A percentile compares a stretch with the other conserved stretches of the same genome.
Evolutionary conservation across 2,113 vertebrate genomes (phyloP).

Genomic region (Notothenia rossii): DNA sequence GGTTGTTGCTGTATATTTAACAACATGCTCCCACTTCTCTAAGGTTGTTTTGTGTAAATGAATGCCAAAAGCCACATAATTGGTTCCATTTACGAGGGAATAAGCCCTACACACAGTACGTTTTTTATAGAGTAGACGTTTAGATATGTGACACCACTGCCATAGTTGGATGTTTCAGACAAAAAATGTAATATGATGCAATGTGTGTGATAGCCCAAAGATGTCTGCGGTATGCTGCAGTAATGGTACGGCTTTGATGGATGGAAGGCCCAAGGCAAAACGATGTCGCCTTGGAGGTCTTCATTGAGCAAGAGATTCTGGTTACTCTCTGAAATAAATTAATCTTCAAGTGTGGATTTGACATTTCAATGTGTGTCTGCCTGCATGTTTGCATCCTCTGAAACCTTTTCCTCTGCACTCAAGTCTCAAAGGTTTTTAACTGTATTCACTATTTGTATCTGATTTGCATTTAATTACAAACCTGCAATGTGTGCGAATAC

Average conservation of each 20-base stretch:
- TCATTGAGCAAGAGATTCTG: constrained; percentile 52
- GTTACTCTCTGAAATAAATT: constrained; percentile 66
- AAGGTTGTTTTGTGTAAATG: constrained; percentile 31
- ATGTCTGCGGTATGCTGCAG: constrained; percentile 51
- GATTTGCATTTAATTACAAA: constrained; percentile 65
- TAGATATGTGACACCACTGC: constrained; percentile 23
- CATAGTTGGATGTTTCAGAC: constrained; percentile 50
- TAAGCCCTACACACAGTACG: constrained; percentile 4
- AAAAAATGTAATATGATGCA: constrained; percentile 64
- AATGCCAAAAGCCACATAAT: constrained; percentile 44
- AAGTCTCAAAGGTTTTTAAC: constrained; percentile 41
- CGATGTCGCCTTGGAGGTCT: constrained; percentile 63
- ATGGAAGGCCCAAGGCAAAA: constrained; percentile 69
- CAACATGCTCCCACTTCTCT: not conserved
- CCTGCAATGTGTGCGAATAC: constrained; percentile 3
- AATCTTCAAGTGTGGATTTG: constrained; percentile 62
- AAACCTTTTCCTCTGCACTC: constrained; percentile 33
- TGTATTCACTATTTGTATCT: constrained; percentile 45
- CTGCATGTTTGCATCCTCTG: constrained; percentile 9
- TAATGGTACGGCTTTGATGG: constrained; percentile 66
- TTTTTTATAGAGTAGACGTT: constrained; percentile 18
- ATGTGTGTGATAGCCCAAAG: constrained; percentile 55
- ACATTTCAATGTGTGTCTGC: constrained; percentile 66
- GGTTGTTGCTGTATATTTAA: constrained; percentile 16
- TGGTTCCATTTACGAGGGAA: constrained; percentile 42